Evolutionary conservation across 2,888 invertebrate species (phyloP).

Genomic region (Melitaea athalia): DNA sequence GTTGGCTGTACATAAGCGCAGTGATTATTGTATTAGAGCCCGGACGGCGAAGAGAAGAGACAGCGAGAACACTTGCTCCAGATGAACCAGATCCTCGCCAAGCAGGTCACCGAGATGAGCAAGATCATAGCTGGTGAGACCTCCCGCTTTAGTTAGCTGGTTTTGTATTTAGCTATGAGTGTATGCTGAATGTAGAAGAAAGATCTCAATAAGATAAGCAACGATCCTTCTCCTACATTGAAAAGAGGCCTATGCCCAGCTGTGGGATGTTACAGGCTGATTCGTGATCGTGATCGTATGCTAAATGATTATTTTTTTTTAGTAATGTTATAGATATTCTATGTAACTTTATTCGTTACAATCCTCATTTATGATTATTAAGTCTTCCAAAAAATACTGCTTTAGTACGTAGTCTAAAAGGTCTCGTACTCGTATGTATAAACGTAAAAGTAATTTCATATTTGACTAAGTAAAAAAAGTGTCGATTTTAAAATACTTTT

Average conservation of each 20-base stretch:
- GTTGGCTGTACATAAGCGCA: conserved; percentile 72
- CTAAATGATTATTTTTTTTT: conserved; percentile 16
- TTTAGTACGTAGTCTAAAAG: no score
- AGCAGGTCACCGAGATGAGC: conserved; percentile 97
- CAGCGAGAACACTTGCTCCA: conserved; percentile 94
- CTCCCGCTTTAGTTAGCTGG: conserved; percentile 42
- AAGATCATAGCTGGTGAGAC: conserved; percentile 96
- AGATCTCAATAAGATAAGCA: no score
- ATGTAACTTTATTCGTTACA: no score
- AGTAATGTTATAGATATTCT: no score
- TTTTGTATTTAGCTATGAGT: conserved; percentile 22
- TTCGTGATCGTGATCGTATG: conserved; percentile 12
- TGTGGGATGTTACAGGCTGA: no score
- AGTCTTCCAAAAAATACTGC: no score
- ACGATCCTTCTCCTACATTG: no score
- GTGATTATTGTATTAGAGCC: conserved; percentile 82
- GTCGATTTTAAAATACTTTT: background rate
- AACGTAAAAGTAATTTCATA: no score
- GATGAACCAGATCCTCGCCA: conserved; percentile 94
- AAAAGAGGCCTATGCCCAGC: no score
- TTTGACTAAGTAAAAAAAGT: no score
- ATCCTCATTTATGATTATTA: no score
- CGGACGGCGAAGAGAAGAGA: conserved; percentile 91
- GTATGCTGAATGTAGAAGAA: conserved; percentile 19
- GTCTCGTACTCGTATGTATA: no score